Conservation (phyloP, 2,797 vertebrate species). For the Acanthurus tractus region DNA sequence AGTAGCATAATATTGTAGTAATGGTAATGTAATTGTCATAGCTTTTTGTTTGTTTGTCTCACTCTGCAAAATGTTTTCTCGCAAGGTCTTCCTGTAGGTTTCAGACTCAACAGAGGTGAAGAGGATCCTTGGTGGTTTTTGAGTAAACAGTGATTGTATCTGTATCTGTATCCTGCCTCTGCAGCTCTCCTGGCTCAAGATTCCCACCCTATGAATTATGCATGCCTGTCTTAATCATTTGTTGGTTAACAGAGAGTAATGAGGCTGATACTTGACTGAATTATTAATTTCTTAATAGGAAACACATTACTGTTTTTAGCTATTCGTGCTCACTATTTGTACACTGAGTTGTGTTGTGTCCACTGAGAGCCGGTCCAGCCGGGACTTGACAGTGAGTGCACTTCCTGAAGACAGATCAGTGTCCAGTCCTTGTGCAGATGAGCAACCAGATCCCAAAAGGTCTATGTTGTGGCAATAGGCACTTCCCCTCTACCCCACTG, state of each 20-base stretch:
- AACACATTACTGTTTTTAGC: constrained; percentile 40
- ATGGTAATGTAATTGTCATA: constrained; percentile 2
- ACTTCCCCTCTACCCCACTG: not conserved
- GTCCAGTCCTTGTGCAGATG: not conserved
- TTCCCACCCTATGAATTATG: constrained; percentile 68
- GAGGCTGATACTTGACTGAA: constrained; percentile 49
- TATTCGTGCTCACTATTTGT: constrained; percentile 23
- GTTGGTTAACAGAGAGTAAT: constrained; percentile 76
- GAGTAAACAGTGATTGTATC: constrained; percentile 58
- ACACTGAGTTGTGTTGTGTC: constrained; percentile 14
- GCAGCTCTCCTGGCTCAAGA: constrained; percentile 48
- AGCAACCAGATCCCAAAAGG: not conserved
- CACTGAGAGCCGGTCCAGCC: not conserved
- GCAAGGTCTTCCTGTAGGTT: constrained; percentile 18
- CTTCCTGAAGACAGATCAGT: not conserved
- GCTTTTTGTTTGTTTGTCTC: constrained; percentile 1
- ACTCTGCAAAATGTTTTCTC: constrained; percentile 13
- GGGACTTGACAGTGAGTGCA: not conserved
- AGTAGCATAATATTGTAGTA: not conserved
- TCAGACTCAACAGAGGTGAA: constrained; percentile 22
- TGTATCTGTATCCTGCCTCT: constrained; percentile 50
- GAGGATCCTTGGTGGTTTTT: constrained; percentile 33
- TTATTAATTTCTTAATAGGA: constrained; percentile 64
- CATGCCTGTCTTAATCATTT: constrained; percentile 75
- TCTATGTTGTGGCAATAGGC: not conserved